Conservation (phyloP, 2,113 vertebrate species). For the Xenopus tropicalis region DNA sequence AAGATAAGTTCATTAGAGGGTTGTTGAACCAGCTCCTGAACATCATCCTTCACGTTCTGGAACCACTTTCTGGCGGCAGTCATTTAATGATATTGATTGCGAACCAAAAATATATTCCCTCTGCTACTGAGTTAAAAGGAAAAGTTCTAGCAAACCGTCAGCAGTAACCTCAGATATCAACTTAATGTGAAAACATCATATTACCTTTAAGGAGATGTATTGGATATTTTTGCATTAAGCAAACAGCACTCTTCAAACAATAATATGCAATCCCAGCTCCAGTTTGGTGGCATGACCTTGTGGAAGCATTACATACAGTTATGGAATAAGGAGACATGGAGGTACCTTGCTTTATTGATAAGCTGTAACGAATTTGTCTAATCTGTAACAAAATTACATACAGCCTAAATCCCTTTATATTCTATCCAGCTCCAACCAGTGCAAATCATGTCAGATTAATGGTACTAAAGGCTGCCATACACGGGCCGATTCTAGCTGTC, state of each 20-base stretch:
- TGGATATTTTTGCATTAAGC: constrained; percentile 14
- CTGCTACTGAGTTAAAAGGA: constrained; percentile 23
- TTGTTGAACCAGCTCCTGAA: constrained; percentile 31
- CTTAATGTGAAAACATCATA: constrained; percentile 32
- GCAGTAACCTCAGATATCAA: constrained; percentile 6
- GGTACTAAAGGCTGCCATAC: no score
- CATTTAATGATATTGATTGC: constrained; percentile 39
- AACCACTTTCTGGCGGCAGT: constrained; percentile 28
- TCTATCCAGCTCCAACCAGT: no score
- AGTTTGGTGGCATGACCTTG: not conserved
- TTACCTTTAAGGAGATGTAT: constrained; percentile 29
- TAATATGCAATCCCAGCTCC: not conserved
- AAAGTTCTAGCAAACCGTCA: constrained; percentile 11
- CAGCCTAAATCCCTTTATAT: no score
- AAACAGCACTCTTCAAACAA: not conserved
- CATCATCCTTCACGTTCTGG: constrained; percentile 31
- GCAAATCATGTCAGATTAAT: no score
- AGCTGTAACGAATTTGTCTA: no score
- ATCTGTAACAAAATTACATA: no score
- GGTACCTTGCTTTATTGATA: no score
- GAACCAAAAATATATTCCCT: constrained; percentile 38
- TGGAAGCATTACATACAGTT: not conserved
- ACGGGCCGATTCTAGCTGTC: no score
- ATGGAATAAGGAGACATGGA: no score
- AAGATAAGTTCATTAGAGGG: constrained; percentile 44